These are phyloP conservation scores for Oryzias curvinotus DNA, from an alignment of 2,113 vertebrate genomes.

Conservation along the genomic window DNA sequence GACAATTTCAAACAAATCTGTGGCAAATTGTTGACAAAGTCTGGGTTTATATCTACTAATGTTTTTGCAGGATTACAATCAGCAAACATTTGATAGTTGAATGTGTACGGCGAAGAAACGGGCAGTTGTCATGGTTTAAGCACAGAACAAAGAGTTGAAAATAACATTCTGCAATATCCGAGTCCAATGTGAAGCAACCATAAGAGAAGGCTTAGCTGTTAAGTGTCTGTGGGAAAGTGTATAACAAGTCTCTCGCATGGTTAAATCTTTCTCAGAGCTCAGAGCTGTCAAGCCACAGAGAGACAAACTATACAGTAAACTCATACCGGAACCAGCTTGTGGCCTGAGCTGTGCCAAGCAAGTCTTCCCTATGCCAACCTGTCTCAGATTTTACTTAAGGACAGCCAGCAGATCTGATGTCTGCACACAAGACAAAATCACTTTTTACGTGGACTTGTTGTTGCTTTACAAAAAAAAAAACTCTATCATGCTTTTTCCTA, in stretches of 20 bases:
- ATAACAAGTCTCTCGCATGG: conserved; percentile 60
- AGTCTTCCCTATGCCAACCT: conserved; percentile 56
- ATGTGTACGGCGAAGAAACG: no score
- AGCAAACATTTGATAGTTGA: conserved; percentile 7
- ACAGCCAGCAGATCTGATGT: conserved; percentile 39
- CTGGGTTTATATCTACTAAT: background rate
- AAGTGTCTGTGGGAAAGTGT: conserved; percentile 66
- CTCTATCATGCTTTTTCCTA: background rate
- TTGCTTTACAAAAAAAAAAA: conserved; percentile 25
- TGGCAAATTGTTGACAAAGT: background rate
- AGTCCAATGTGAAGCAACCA: conserved; percentile 16
- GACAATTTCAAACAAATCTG: conserved; percentile 3
- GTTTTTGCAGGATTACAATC: background rate
- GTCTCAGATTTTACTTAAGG: conserved; percentile 56
- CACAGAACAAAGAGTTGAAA: background rate
- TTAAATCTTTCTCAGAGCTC: conserved; percentile 53
- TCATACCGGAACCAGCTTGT: conserved; percentile 65
- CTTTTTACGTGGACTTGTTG: conserved; percentile 35
- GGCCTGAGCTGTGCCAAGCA: conserved; percentile 59
- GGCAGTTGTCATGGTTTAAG: background rate
- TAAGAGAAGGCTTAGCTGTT: conserved; percentile 49
- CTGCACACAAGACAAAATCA: conserved; percentile 30
- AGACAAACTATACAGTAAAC: conserved; percentile 58
- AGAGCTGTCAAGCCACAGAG: conserved; percentile 67
- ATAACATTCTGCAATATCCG: no score